Conservation (phyloP, 2,888 invertebrate species). For the Zootermopsis nevadensis region DNA sequence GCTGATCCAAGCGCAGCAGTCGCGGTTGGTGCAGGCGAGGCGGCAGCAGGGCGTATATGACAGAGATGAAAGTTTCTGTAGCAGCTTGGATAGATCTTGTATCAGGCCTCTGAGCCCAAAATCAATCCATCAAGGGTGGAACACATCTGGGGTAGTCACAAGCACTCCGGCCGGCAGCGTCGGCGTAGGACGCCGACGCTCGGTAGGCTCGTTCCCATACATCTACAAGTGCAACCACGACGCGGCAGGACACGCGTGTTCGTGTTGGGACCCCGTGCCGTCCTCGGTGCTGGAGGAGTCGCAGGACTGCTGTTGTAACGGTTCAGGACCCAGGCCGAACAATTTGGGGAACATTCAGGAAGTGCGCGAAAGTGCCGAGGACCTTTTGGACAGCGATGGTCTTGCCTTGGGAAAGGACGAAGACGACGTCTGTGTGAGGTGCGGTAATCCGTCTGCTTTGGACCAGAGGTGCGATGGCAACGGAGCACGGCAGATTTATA, state of each 20-base stretch:
- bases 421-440: slow-evolving; percentile 40
- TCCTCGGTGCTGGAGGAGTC: slow-evolving; percentile 1
- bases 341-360: slow-evolving; percentile 64
- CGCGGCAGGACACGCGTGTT: slow-evolving; percentile 64
- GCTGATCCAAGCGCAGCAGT: slow-evolving; percentile 59
- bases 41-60: slow-evolving; percentile 11
- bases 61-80: background rate
- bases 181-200: slow-evolving; percentile 61
- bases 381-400: slow-evolving; percentile 52
- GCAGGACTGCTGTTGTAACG: slow-evolving; percentile 36
- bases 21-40: slow-evolving; percentile 30
- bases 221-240: slow-evolving; percentile 65
- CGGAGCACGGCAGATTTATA: slow-evolving; percentile 58
- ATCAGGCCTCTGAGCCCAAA: slow-evolving; percentile 56
- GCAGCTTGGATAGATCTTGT: background rate
- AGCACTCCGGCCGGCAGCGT: slow-evolving; percentile 53
- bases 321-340: slow-evolving; percentile 49
- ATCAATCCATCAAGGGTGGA: slow-evolving; percentile 55
- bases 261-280: slow-evolving; percentile 61
- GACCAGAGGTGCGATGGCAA: background rate
- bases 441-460: slow-evolving; percentile 60
- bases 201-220: slow-evolving; percentile 64
- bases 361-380: slow-evolving; percentile 62
- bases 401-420: slow-evolving; percentile 29
- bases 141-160: slow-evolving; percentile 54